Evolutionary conservation across 2,888 invertebrate species (phyloP).

Genomic region (Caenorhabditis zanzibari): DNA sequence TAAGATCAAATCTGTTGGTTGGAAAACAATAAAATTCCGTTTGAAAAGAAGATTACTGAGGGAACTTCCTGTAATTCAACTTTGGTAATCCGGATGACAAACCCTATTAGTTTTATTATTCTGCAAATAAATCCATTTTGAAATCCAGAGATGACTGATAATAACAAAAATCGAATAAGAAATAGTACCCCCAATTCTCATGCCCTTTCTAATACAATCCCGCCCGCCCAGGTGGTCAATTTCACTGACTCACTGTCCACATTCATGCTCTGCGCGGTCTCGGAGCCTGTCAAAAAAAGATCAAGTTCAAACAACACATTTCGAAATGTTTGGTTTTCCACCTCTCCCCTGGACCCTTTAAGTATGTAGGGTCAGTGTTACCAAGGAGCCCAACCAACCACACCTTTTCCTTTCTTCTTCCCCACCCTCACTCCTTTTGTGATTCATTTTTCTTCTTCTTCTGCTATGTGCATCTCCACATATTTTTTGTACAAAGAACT

Average conservation of each 20-base stretch:
- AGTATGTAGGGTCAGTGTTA: constrained; percentile 42
- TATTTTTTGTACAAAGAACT: constrained; percentile 55
- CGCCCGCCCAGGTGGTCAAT: not conserved
- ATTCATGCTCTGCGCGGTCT: constrained; percentile 49
- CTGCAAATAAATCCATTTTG: not conserved
- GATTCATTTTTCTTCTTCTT: constrained; percentile 1
- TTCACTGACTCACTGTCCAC: constrained; percentile 44
- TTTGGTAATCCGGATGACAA: not conserved
- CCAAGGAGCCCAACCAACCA: constrained; percentile 43
- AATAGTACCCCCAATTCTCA: not conserved
- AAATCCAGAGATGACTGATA: not conserved
- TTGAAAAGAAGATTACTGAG: not conserved
- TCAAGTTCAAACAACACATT: constrained; percentile 60
- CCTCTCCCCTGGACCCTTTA: not conserved
- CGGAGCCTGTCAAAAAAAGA: constrained; percentile 55
- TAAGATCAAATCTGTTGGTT: not conserved
- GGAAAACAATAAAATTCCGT: not conserved
- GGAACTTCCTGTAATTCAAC: not conserved
- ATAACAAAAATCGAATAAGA: too few species aligned
- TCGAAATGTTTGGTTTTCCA: constrained; percentile 44
- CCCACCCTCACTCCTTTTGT: constrained; percentile 4
- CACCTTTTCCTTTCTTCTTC: not conserved
- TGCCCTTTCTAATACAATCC: not conserved
- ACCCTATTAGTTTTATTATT: not conserved
- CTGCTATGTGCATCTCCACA: constrained; percentile 41